These are phyloP conservation scores for Lasiommata megera DNA, from an alignment of 2,888 invertebrate genomes.

Conservation along the genomic window DNA sequence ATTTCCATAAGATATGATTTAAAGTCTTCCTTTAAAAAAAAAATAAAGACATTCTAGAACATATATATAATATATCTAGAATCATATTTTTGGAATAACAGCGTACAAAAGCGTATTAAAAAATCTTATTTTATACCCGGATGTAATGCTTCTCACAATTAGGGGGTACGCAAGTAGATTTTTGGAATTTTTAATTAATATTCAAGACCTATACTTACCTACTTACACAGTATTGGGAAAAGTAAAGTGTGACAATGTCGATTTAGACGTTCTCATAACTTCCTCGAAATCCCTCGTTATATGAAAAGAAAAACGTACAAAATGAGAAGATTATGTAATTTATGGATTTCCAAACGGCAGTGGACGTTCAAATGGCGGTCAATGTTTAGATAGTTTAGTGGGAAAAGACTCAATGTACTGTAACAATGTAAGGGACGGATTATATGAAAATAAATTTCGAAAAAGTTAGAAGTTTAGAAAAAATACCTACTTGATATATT, in stretches of 20 bases:
- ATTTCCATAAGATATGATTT: too few relatives aligned
- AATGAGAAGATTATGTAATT: constrained; percentile 16
- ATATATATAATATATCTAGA: too few relatives aligned
- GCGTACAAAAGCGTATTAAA: too few relatives aligned
- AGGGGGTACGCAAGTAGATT: too few relatives aligned
- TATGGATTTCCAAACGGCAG: constrained; percentile 16
- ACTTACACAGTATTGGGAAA: background rate
- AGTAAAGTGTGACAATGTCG: background rate
- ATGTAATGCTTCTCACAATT: too few relatives aligned
- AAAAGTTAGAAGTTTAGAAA: background rate
- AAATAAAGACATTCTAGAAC: too few relatives aligned
- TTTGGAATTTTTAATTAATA: too few relatives aligned
- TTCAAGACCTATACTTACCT: background rate
- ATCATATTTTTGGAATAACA: too few relatives aligned
- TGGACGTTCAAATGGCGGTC: constrained; percentile 15
- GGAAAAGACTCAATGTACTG: constrained; percentile 9
- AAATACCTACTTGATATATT: background rate
- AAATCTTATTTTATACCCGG: too few relatives aligned
- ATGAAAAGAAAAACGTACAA: background rate
- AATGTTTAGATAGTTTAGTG: constrained; percentile 10
- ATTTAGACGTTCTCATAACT: background rate
- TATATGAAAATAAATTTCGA: constrained; percentile 7
- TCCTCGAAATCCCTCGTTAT: constrained; percentile 7
- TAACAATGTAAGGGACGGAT: constrained; percentile 10
- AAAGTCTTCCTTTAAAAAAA: too few relatives aligned